Conservation (phyloP, 2,113 vertebrate genomes). For the Menura novaehollandiae region DNA sequence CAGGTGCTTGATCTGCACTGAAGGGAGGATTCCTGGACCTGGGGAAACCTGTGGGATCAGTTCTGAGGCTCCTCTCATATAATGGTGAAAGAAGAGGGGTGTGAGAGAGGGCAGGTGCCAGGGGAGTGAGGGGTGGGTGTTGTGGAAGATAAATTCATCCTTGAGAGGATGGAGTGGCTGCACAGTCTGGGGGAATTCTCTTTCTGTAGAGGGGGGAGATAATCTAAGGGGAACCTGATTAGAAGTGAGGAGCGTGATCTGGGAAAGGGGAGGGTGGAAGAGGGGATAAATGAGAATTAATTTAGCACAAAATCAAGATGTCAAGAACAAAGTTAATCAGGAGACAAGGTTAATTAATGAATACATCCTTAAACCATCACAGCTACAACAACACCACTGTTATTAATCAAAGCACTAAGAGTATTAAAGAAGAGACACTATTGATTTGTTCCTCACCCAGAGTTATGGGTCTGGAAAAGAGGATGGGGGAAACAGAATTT, state of each 20-base stretch:
- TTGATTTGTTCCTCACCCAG: not conserved
- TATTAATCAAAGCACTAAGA: conserved; percentile 29
- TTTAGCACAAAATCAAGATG: conserved; percentile 54
- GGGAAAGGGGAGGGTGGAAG: not conserved
- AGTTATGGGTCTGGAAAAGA: not conserved
- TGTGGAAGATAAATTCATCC: not conserved
- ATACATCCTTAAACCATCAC: conserved; percentile 29
- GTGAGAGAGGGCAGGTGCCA: not conserved
- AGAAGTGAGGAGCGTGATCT: not conserved
- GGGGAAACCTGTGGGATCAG: not conserved
- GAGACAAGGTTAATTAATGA: conserved; percentile 56
- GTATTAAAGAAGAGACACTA: not conserved
- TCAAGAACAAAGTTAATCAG: conserved; percentile 51
- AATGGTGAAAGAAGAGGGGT: not conserved
- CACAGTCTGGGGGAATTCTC: not conserved
- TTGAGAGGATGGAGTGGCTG: not conserved
- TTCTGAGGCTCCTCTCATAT: not conserved
- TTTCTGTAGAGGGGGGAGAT: not conserved
- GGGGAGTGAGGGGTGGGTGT: not conserved
- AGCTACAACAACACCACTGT: not conserved
- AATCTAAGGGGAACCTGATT: not conserved
- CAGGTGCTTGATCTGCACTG: not conserved
- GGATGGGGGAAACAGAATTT: not conserved
- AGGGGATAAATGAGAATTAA: conserved; percentile 47
- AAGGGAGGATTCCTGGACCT: not conserved